Base-by-base conservation (phyloP, 2,888 invertebrate species). In the Drosophila mulleri region DNA sequence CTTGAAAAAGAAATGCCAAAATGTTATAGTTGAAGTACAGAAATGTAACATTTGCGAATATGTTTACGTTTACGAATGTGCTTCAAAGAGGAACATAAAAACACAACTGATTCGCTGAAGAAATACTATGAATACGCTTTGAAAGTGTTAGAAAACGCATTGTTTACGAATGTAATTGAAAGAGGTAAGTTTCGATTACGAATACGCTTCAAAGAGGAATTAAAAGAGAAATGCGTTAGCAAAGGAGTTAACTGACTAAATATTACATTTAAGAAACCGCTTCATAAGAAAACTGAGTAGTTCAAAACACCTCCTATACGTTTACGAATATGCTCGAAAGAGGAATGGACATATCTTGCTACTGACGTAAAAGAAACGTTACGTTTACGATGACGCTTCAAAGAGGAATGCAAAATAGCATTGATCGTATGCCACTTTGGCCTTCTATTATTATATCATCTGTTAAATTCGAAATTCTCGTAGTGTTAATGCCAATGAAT, bases 401-500 rank as follows among this genome's bases (percentile, higher is more conserved):
- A 35, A 26, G 42, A 11, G 12, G 9, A 63, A 52, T 37, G 20
- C 3, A 7, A 8, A 62, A 12, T 26, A 35, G 20, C 9, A 23
- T n/a, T 11, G 12, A 26, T 11, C 11, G 0, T 29, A 29, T 16
- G n/a, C 23, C 23, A 45, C 44, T n/a, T n/a, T 61, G 37, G 29
- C 14, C 20, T 53, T 53, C 37, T 37, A 23, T 16, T 53, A 16
- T 53, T 23, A 23, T 53, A 18, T 44, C 35, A 52, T 32, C 16
- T 12, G 6, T 20, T 35, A 35, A 44, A 9, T 50, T 42, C 18
- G 35, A 50, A 37, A 48, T 45, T 14, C 12, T 37, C 57, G 41
- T 11, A 39, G 52, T 53, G 35, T 44, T 47, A 56, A 37, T 14
- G 37, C 39, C 53, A 23, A 37, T n/a, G 26, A 32, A 32, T 54